Conservation (phyloP, 2,797 vertebrate species). For the Dipus sagitta region DNA sequence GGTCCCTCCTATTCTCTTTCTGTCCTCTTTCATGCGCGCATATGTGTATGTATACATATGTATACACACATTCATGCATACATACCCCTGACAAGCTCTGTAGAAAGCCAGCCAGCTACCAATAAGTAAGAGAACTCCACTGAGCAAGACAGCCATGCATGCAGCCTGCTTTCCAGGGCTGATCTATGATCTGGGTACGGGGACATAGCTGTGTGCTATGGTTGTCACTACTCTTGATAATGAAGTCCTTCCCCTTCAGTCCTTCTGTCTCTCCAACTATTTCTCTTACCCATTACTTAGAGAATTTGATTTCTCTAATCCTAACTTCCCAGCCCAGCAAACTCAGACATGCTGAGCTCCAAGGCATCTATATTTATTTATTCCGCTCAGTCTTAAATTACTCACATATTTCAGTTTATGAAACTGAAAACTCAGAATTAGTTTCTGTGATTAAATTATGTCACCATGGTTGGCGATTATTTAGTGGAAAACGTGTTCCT, state of each 20-base stretch:
- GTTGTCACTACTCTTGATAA: constrained; percentile 6
- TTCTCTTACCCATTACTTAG: neutral
- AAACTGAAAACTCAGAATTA: constrained; percentile 60
- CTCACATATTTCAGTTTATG: constrained; percentile 27
- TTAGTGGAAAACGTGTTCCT: neutral
- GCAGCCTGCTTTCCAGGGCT: neutral
- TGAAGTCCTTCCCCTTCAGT: neutral
- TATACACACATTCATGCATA: neutral
- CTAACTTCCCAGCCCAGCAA: neutral
- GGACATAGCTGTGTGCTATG: neutral
- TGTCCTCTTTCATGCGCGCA: accelerated
- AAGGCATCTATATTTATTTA: neutral
- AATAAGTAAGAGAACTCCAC: neutral
- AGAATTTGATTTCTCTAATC: neutral
- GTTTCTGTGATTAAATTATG: constrained; percentile 46
- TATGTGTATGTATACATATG: neutral
- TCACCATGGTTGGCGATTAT: neutral
- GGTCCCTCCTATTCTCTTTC: neutral
- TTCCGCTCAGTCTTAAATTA: neutral
- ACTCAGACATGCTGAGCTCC: neutral
- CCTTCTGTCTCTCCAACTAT: neutral
- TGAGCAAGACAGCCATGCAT: neutral
- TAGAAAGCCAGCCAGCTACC: neutral
- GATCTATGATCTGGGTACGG: neutral
- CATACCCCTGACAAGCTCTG: no score